These are phyloP conservation scores for Drymodes brunneopygia DNA, from an alignment of 2,113 vertebrate genomes.

Conservation along the genomic window DNA sequence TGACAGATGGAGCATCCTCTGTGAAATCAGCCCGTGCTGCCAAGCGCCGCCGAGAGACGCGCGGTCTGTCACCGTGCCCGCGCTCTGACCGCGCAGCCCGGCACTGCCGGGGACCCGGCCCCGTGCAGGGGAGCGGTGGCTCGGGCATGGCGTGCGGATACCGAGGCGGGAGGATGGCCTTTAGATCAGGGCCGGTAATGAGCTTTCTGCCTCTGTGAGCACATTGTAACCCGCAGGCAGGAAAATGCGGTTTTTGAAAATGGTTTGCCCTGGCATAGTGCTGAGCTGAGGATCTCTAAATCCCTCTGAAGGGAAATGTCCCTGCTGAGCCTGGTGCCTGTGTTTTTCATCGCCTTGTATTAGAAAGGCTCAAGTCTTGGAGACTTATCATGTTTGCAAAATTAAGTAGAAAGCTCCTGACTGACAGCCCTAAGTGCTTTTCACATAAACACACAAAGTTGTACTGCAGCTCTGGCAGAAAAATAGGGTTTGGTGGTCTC, in stretches of 20 bases:
- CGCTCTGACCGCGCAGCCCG: background rate
- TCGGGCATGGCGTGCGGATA: fast-evolving
- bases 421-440: background rate
- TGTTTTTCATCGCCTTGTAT: background rate
- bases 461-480: background rate
- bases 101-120: background rate
- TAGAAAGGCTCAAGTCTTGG: background rate
- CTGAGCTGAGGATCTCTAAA: background rate
- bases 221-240: background rate
- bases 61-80: background rate
- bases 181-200: background rate
- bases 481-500: background rate
- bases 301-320: background rate
- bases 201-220: background rate
- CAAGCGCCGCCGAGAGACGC: background rate
- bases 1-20: slow-evolving; percentile 61
- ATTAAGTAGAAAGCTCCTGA: background rate
- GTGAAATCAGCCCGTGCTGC: background rate
- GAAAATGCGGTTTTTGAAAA: background rate
- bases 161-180: background rate
- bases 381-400: background rate
- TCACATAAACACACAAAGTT: background rate
- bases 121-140: fast-evolving
- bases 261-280: background rate
- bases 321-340: background rate